phyloP scores from a whole-genome alignment of 2,888 invertebrate species.

The Yponomeuta plumbellus region DNA sequence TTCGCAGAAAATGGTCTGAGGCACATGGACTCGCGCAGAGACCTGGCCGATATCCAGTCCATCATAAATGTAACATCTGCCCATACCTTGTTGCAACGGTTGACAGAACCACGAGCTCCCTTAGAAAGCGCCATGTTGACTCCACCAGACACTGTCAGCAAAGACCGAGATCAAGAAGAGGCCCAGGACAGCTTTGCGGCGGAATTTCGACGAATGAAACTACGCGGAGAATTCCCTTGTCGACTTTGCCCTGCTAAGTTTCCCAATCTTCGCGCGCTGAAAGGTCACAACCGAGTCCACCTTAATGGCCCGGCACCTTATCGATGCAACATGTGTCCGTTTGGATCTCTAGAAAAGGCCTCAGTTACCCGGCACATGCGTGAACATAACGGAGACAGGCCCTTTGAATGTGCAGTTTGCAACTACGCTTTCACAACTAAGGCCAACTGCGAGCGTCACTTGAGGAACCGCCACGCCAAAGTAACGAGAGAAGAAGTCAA shows the following conservation, averaged over 20 bases:
- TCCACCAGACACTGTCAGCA: constrained; percentile 59
- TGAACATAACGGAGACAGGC: constrained; percentile 96
- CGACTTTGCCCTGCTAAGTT: constrained; percentile 91
- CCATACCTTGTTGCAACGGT: constrained; percentile 79
- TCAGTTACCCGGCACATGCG: constrained; percentile 94
- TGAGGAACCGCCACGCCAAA: constrained; percentile 93
- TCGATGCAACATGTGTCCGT: constrained; percentile 95
- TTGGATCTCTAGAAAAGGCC: constrained; percentile 92
- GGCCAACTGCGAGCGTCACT: constrained; percentile 96
- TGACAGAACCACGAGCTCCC: constrained; percentile 65
- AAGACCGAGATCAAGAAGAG: constrained; percentile 77
- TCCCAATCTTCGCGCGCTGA: constrained; percentile 91
- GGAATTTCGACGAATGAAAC: constrained; percentile 91
- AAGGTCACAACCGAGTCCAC: constrained; percentile 93
- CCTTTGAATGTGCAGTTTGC: constrained; percentile 96
- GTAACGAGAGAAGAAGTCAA: constrained; percentile 92
- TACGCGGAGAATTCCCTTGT: constrained; percentile 93
- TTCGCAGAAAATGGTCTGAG: constrained; percentile 55
- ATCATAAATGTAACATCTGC: constrained; percentile 87
- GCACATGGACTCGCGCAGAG: constrained; percentile 79
- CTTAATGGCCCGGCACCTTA: constrained; percentile 88
- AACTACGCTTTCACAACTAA: constrained; percentile 98
- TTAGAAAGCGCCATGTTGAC: constrained; percentile 62
- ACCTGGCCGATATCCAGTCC: constrained; percentile 90
- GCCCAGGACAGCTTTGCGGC: constrained; percentile 89